These are phyloP conservation scores for Nerophis ophidion DNA, from an alignment of 2,113 vertebrate species.

Conservation along the genomic window DNA sequence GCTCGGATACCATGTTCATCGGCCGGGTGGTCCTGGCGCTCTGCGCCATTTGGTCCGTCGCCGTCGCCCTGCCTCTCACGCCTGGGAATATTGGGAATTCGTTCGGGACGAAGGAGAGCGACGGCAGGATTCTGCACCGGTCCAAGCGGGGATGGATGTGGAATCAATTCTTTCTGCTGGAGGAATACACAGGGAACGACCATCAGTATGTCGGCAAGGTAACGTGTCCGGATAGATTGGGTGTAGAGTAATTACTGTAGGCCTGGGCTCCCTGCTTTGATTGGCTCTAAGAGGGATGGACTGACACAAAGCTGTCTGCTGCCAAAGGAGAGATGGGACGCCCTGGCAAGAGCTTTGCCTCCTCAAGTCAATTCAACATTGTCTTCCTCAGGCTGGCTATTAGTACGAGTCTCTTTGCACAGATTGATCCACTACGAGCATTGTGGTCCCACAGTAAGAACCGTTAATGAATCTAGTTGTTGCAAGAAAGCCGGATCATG, in stretches of 20 bases:
- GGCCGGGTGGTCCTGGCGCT: conserved; percentile 62
- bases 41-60: conserved; percentile 52
- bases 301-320: conserved; percentile 30
- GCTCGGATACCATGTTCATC: conserved; percentile 71
- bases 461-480: background rate
- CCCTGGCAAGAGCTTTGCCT: too few relatives aligned
- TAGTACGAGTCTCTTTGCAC: background rate
- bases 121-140: conserved; percentile 78
- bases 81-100: conserved; percentile 65
- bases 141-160: conserved; percentile 98
- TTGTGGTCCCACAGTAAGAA: background rate
- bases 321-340: background rate
- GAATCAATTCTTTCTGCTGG: conserved; percentile 98
- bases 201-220: conserved; percentile 98
- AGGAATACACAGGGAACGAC: conserved; percentile 91
- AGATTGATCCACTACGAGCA: too few relatives aligned
- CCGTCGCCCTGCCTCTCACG: conserved; percentile 51
- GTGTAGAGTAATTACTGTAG: conserved; percentile 38
- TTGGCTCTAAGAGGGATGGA: conserved; percentile 43
- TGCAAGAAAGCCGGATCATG: background rate
- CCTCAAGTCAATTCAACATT: background rate
- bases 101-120: conserved; percentile 64
- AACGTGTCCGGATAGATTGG: conserved; percentile 52
- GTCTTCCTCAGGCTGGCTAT: background rate
- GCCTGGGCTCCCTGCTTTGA: conserved; percentile 43